phyloP scores from a whole-genome alignment of 1,140 invertebrate species.

The Drosophila nannoptera region DNA sequence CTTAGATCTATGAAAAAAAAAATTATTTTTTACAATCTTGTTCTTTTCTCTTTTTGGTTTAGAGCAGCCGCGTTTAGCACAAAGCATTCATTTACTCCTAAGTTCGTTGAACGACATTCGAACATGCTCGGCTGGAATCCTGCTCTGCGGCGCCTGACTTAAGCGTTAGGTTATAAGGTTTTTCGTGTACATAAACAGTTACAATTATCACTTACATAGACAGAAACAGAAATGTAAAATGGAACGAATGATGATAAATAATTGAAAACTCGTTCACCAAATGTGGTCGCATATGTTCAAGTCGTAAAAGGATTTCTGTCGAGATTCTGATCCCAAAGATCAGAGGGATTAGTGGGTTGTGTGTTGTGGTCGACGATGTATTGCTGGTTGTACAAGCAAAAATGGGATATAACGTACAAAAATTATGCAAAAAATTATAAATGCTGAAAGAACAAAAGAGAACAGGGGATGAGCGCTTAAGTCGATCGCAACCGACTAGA shows the following conservation, averaged over 20 bases:
- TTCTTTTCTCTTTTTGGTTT: slow-evolving; percentile 17
- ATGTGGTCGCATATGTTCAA: background rate
- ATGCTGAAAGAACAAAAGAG: slow-evolving; percentile 5
- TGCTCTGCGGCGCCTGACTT: slow-evolving; percentile 3
- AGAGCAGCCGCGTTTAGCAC: slow-evolving; percentile 2
- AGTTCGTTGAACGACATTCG: slow-evolving; percentile 7
- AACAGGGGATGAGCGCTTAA: slow-evolving; percentile 5
- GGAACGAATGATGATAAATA: slow-evolving; percentile 6
- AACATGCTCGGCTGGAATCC: background rate
- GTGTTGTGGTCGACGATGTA: background rate
- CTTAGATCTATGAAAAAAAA: slow-evolving; percentile 53
- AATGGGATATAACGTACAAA: background rate
- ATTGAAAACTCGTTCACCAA: background rate
- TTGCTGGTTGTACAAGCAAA: background rate
- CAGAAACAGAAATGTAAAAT: background rate
- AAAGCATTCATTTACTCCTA: slow-evolving; percentile 2
- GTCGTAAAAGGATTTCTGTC: background rate
- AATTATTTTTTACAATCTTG: background rate
- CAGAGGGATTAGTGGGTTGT: background rate
- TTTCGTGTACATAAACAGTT: slow-evolving; percentile 6
- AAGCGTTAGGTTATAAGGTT: slow-evolving; percentile 1
- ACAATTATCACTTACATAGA: slow-evolving; percentile 8
- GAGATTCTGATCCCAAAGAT: background rate
- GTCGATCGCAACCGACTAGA: slow-evolving; percentile 7
- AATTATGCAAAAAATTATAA: background rate